Conservation (phyloP, 2,113 vertebrate genomes). For the Hepsetus odoe region DNA sequence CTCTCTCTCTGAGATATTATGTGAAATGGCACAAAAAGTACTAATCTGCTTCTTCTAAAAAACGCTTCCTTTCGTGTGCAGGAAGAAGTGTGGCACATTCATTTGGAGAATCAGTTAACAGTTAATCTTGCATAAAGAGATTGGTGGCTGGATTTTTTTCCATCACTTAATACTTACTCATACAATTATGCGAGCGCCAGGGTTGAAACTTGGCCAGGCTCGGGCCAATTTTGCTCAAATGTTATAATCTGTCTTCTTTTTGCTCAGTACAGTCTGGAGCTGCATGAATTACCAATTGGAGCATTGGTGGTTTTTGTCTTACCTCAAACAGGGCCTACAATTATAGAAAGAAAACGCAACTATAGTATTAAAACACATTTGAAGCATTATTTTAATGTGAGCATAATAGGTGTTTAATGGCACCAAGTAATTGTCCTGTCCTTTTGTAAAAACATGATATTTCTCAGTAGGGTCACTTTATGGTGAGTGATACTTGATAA, state of each 20-base stretch:
- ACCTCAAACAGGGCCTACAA: background rate
- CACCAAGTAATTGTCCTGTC: conserved; percentile 37
- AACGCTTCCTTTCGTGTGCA: background rate
- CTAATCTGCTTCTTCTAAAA: conserved; percentile 13
- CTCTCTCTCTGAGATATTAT: background rate
- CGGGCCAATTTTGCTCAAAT: background rate
- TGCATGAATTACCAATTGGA: background rate
- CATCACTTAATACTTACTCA: conserved; percentile 1
- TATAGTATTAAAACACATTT: conserved; percentile 14
- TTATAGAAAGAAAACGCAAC: background rate
- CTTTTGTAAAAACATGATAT: conserved; percentile 35
- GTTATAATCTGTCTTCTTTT: background rate
- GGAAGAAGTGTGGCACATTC: background rate
- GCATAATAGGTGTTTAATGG: conserved; percentile 27
- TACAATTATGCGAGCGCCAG: background rate
- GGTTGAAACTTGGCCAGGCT: background rate
- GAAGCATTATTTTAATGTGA: conserved; percentile 3
- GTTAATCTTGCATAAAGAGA: conserved; percentile 10
- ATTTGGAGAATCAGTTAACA: conserved; percentile 11
- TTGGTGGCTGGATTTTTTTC: background rate
- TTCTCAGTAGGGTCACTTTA: conserved; percentile 45
- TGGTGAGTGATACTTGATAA: conserved; percentile 48
- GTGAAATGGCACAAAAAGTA: conserved; percentile 22
- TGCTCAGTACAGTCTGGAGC: background rate
- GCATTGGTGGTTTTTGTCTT: background rate